Conservation (phyloP, 2,113 vertebrate genomes). For the Mirza zaza region DNA sequence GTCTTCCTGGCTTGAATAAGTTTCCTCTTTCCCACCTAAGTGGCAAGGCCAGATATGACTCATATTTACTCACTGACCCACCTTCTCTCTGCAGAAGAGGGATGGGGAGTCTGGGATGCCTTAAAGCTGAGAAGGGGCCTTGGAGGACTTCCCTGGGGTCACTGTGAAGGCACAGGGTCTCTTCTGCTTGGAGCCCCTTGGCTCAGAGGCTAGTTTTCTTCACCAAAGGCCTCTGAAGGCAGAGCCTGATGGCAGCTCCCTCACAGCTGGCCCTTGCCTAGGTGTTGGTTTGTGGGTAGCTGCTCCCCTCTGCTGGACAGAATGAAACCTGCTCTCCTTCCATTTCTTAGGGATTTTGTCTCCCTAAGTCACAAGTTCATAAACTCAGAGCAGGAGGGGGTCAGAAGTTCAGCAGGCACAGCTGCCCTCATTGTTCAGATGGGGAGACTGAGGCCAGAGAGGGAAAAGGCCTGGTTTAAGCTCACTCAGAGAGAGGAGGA, state of each 20-base stretch:
- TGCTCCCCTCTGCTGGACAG: constrained; percentile 67
- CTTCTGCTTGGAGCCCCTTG: background rate
- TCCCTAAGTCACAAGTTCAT: background rate
- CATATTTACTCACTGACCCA: too few species aligned
- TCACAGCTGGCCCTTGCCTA: rapidly evolving
- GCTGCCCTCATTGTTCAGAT: background rate
- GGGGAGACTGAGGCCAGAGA: background rate
- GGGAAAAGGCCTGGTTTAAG: background rate
- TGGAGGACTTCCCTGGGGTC: background rate
- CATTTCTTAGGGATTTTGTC: background rate
- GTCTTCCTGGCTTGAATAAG: background rate
- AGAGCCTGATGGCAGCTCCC: rapidly evolving
- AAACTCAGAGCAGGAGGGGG: background rate
- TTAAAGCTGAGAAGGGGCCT: background rate
- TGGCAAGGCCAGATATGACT: background rate
- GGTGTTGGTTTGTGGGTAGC: background rate
- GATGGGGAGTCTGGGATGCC: too few species aligned
- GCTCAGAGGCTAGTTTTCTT: background rate
- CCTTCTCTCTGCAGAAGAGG: background rate
- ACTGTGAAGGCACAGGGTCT: background rate
- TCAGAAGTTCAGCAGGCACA: background rate
- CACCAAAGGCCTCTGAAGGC: background rate
- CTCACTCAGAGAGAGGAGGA: background rate
- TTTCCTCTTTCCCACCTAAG: background rate
- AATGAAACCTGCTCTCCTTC: background rate